phyloP scores from a whole-genome alignment of 2,888 invertebrate genomes.

The Hofmannophila pseudospretella region DNA sequence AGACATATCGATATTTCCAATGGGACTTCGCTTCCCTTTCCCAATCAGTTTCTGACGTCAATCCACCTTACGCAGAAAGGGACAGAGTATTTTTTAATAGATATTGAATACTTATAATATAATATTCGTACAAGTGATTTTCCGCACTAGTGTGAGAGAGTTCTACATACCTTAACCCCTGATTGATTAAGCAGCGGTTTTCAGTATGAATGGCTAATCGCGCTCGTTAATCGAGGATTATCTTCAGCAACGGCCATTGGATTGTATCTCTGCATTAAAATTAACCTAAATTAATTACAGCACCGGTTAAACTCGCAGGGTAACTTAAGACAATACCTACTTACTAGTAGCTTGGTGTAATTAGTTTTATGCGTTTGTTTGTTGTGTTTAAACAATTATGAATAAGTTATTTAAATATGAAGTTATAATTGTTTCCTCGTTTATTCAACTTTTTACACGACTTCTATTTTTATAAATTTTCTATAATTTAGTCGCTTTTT shows the following conservation, averaged over 20 bases:
- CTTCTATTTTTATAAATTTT: not conserved
- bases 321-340: too few relatives aligned
- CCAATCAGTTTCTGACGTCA: too few relatives aligned
- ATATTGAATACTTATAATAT: too few relatives aligned
- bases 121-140: too few relatives aligned
- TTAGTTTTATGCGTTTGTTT: not conserved
- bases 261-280: conserved; percentile 21
- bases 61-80: too few relatives aligned
- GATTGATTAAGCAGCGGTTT: conserved; percentile 27
- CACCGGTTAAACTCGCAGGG: too few relatives aligned
- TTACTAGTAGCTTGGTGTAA: too few relatives aligned
- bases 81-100: too few relatives aligned
- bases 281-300: conserved; percentile 12
- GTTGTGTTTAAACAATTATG: not conserved
- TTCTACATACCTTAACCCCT: conserved; percentile 14
- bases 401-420: not conserved
- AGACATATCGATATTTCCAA: too few relatives aligned
- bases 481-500: not conserved
- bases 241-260: conserved; percentile 15
- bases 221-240: conserved; percentile 9
- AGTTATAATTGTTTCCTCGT: not conserved
- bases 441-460: not conserved
- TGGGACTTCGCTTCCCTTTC: too few relatives aligned
- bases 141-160: too few relatives aligned
- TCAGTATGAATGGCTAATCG: conserved; percentile 21